Evolutionary conservation across 2,888 invertebrate species (phyloP), one percentile per base, ranked within the genome.

Genomic region (Rhingia rostrata): DNA sequence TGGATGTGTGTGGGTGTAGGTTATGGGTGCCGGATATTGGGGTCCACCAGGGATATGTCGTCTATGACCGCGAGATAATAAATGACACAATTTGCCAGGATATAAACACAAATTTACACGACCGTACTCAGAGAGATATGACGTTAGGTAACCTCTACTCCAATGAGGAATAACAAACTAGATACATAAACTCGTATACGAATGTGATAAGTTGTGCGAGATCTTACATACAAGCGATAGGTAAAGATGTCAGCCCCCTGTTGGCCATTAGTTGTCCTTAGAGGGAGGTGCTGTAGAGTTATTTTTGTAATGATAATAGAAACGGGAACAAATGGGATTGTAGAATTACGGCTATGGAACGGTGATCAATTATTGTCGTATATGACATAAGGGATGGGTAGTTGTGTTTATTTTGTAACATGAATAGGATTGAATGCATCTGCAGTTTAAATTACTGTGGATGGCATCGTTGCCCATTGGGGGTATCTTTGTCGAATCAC

Each of bases 61-160:
- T 79, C 73, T 79, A 83, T 79, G 79, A 83, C 83, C 83, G 79
- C 83, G 83, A 63, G 49, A 64, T 83, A 64, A 83, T 79, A 79
- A 74, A 83, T 83, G 73, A 58, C 79, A 83, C 79, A 79, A 79
- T 83, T 69, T 83, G 53, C 69, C 63, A 79, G 67, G 63, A 74
- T 70, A 79, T 74, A 83, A 78, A 73, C 73, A 77, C 60, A 81
- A 22, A 74, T 74, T 74, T 43, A 37, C 58, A 63, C 39, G 63
- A 67, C 83, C 83, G 79, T 79, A 72, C 69, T 79, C 69, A 73
- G 58, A 83, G 58, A 83, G 69, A 64, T 79, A 83, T 79, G 79
- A 69, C 79, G 51, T 74, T 66, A 64, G 67, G 53, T 79, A 64
- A 74, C 83, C 79, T 64, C 73, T 41, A 67, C 56, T 53, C 73